A percentile compares a stretch with the other conserved stretches of the same genome.
phyloP scores from a whole-genome alignment of 1,140 invertebrate genomes.

The Chrysomallon squamiferum region DNA sequence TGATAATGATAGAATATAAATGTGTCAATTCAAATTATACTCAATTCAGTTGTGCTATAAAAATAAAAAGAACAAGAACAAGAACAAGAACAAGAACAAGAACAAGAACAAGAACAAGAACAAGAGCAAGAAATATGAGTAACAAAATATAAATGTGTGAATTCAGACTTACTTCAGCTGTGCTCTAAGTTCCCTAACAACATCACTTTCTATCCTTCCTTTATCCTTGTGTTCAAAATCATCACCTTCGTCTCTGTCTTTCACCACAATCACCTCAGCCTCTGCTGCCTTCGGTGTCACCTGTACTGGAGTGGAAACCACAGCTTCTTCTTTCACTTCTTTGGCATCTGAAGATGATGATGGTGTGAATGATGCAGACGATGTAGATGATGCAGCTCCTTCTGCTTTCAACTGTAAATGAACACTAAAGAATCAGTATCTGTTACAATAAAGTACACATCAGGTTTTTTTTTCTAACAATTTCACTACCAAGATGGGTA shows the following conservation, averaged over 20 bases:
- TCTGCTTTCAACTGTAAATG: constrained; percentile 23
- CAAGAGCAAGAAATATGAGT: neutral
- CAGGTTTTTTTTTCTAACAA: too few species aligned
- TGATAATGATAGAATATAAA: too few species aligned
- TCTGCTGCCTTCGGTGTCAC: constrained; percentile 1
- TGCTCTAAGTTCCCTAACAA: constrained; percentile 84
- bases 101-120: too few species aligned
- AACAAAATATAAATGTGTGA: neutral
- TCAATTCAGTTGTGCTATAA: too few species aligned
- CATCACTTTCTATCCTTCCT: constrained; percentile 68
- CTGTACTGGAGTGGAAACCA: neutral
- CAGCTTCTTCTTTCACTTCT: constrained; percentile 6
- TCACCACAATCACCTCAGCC: constrained; percentile 25
- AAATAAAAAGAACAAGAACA: too few species aligned
- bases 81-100: too few species aligned
- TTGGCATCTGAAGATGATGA: neutral
- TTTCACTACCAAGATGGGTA: too few species aligned
- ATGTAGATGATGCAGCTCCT: neutral
- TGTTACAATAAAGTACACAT: too few species aligned
- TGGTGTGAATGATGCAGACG: neutral
- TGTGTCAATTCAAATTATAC: too few species aligned
- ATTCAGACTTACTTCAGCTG: constrained; percentile 86
- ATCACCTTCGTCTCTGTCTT: constrained; percentile 44
- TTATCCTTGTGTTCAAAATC: constrained; percentile 41
- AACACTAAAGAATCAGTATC: constrained; percentile 2